Conservation (phyloP, 2,888 invertebrate species). For the Agonopterix heracliana region DNA sequence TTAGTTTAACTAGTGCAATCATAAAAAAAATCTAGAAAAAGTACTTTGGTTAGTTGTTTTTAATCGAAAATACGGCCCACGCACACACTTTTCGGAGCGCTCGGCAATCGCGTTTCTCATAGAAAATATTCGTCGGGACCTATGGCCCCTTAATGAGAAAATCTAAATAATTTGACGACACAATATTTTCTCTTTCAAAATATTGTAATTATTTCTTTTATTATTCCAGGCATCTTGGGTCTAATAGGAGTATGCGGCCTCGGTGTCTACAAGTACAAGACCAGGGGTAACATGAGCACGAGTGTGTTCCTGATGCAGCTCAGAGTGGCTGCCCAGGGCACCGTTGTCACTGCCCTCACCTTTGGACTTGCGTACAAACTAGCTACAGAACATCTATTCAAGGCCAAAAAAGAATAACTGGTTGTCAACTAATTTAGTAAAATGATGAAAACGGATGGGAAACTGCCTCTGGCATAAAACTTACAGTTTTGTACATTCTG, state of each 20-base stretch:
- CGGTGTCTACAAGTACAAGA: slow-evolving; percentile 85
- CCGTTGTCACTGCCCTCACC: slow-evolving; percentile 85
- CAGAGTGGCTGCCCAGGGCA: slow-evolving; percentile 90
- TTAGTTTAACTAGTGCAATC: too few relatives aligned
- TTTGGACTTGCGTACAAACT: slow-evolving; percentile 83
- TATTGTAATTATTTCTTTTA: not conserved
- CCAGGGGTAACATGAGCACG: slow-evolving; percentile 84
- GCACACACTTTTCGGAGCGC: too few relatives aligned
- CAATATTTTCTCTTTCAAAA: too few relatives aligned
- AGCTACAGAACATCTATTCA: slow-evolving; percentile 70
- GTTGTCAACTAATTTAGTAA: slow-evolving; percentile 16
- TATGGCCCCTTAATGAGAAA: too few relatives aligned
- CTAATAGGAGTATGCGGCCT: slow-evolving; percentile 79
- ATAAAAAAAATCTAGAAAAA: too few relatives aligned
- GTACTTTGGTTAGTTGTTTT: too few relatives aligned
- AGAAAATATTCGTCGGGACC: too few relatives aligned
- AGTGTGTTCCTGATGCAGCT: slow-evolving; percentile 91
- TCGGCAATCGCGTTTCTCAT: too few relatives aligned
- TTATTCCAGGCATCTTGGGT: slow-evolving; percentile 80
- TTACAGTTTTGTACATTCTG: slow-evolving; percentile 8
- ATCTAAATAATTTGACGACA: too few relatives aligned
- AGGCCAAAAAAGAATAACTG: slow-evolving; percentile 38
- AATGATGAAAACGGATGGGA: not conserved
- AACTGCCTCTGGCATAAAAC: too few relatives aligned
- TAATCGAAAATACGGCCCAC: too few relatives aligned